A percentile compares a stretch with the other conserved stretches of the same genome.
Conservation (phyloP, 2,888 invertebrate species). For the Maniola hyperantus region DNA sequence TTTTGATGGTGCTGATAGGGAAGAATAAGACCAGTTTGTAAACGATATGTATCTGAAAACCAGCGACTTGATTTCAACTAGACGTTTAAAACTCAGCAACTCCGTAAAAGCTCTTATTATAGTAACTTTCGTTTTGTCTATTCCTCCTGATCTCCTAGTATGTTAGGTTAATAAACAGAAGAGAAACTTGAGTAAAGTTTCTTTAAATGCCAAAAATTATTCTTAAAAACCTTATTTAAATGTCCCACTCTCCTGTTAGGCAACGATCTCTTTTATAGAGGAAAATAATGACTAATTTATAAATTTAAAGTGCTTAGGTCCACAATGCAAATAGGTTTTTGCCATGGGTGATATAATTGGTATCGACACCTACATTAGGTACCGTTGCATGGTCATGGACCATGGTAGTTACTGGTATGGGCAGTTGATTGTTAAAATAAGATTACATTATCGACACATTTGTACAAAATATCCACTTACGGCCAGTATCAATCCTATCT, state of each 20-base stretch:
- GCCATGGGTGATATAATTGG: too few species aligned
- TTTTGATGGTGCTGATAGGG: conserved; percentile 16
- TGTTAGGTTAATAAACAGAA: not conserved
- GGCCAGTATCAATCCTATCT: too few species aligned
- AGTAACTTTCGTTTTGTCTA: not conserved
- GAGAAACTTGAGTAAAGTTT: not conserved
- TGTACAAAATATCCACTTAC: not conserved
- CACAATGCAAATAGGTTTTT: too few species aligned
- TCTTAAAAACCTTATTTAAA: too few species aligned
- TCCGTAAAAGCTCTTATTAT: not conserved
- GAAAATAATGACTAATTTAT: too few species aligned
- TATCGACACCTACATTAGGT: too few species aligned
- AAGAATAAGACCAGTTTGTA: conserved; percentile 12
- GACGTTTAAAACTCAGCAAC: not conserved
- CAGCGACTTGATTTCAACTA: not conserved
- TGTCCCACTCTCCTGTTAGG: too few species aligned
- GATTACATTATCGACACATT: not conserved
- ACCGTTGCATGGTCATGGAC: not conserved
- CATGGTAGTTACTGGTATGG: not conserved
- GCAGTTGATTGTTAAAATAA: not conserved
- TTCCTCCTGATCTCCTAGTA: not conserved
- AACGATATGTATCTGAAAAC: conserved; percentile 10
- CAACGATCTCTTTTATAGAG: too few species aligned
- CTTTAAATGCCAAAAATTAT: not conserved
- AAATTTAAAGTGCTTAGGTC: too few species aligned